Conservation (phyloP, 1,140 invertebrate species). For the Protaetia brevitarsis region DNA sequence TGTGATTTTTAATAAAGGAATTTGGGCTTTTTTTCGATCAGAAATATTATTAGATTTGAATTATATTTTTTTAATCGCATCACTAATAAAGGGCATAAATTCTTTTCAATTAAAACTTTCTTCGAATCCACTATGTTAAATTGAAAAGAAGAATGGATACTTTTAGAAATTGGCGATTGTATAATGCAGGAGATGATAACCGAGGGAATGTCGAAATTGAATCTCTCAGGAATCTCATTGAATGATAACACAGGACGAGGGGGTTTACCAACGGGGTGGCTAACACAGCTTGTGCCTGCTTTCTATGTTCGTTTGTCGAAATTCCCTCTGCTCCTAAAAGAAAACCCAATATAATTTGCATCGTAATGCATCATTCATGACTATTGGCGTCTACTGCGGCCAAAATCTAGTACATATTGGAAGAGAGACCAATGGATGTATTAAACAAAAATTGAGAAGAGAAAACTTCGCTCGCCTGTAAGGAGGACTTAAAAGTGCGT, state of each 20-base stretch:
- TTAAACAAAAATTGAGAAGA: background rate
- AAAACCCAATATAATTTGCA: constrained; percentile 16
- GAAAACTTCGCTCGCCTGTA: background rate
- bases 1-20: no score
- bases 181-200: no score
- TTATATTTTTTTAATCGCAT: no score
- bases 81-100: no score
- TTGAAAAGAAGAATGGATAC: no score
- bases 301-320: background rate
- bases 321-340: constrained; percentile 13
- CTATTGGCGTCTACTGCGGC: background rate
- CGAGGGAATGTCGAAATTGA: background rate
- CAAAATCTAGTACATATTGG: no score
- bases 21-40: no score
- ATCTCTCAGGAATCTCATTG: background rate
- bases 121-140: no score
- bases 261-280: background rate
- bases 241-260: background rate
- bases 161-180: no score
- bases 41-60: no score
- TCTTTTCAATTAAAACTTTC: no score
- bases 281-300: constrained; percentile 6
- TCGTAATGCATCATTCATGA: constrained; percentile 12
- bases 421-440: background rate
- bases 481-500: background rate